Base-by-base conservation (phyloP, 2,797 vertebrate genomes). In the Sebastes jordani region DNA sequence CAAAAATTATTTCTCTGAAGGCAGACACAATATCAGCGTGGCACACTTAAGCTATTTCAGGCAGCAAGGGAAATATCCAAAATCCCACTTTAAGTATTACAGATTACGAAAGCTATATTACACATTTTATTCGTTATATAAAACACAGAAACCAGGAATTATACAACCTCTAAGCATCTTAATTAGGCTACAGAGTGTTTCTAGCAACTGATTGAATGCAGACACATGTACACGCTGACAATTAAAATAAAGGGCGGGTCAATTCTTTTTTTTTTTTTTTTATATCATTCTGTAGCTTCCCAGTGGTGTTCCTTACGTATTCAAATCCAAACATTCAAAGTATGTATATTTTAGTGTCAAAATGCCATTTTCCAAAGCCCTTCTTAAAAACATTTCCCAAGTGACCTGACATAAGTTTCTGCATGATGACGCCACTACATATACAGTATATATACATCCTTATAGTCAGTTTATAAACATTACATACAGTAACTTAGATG, bases 1-100 rank as follows among this genome's bases (percentile, higher is more conserved):
- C 34, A 65, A 77, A 87, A 78, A 85, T 84, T n/a, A n/a, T 80
- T 86, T 82, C 69, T 83, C 74, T 84, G 72, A 81, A 29, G 56
- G 63, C 63, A 82, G 71, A 25, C 60, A 49, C 38, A 69, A 73
- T 62, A 69, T 71, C 70, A 52, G 67, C 55, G 27, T 54, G 59
- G 65, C 32, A 71, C 55, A 38, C n/a, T 11, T 6, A 36, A 42
- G 65, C 38, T 74, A 58, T 79, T 71, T 58, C 58, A 73, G 61
- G 56, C 27, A 77, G 66, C n/a, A n/a, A 30, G 8, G 38, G 60
- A 59, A 7, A 20, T 46, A 69, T 36, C n/a, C 20, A 65, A 69
- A 82, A 36, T 29, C 60, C 38, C 11, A 49, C 18, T 74, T 65
- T 59, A 73, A 78, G 27, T 22, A 74, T 38, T 59, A 11, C 2